A percentile compares a stretch with the other conserved stretches of the same genome.
phyloP scores from a whole-genome alignment of 2,797 vertebrate species.

The Macrochelys suwanniensis region DNA sequence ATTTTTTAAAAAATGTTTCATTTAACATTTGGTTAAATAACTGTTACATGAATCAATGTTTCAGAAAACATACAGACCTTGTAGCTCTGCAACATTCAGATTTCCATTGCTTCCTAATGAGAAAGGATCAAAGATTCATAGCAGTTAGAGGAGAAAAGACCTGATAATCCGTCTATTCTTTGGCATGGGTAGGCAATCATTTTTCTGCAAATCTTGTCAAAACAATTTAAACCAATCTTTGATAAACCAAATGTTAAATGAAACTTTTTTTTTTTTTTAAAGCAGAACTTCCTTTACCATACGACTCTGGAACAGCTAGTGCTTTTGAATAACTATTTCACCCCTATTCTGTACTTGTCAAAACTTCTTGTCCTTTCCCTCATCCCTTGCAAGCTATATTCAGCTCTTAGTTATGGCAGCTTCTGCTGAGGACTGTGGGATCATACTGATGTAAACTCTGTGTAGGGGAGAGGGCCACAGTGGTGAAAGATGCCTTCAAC shows the following conservation, averaged over 20 bases:
- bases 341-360: not conserved
- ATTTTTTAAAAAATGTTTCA: slow-evolving; percentile 10
- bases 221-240: not conserved
- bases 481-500: not conserved
- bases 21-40: slow-evolving; percentile 3
- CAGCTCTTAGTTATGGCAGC: not conserved
- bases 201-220: not conserved
- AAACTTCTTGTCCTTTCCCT: not conserved
- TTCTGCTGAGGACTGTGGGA: not conserved
- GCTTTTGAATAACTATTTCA: not conserved
- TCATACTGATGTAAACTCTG: not conserved
- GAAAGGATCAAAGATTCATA: not conserved
- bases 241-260: not conserved
- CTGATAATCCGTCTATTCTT: not conserved
- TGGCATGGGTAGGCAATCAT: not conserved
- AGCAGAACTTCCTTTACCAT: not conserved
- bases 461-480: not conserved
- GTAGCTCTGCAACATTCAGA: not conserved
- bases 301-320: not conserved
- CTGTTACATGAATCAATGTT: not conserved
- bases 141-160: not conserved
- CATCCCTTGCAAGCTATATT: not conserved
- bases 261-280: not conserved
- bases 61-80: not conserved
- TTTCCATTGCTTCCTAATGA: not conserved